phyloP scores from a whole-genome alignment of 2,888 invertebrate genomes.

The Neoscelio sp. region DNA sequence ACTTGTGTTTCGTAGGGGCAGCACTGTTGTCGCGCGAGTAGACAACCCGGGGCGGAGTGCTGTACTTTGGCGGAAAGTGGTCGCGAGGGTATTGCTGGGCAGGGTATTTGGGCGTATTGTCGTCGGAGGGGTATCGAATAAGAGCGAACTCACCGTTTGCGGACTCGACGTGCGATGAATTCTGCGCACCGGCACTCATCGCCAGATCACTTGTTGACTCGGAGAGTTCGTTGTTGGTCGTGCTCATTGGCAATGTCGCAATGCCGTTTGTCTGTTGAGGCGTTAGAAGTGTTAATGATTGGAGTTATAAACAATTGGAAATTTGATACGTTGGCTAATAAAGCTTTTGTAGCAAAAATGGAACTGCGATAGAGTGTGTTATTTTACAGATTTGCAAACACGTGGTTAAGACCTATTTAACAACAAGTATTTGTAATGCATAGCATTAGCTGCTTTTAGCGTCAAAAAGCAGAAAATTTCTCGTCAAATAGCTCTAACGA shows the following conservation, averaged over 20 bases:
- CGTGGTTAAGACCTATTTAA: too few relatives aligned
- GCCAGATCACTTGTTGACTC: slow-evolving; percentile 81
- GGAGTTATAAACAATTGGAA: too few relatives aligned
- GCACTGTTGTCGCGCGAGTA: slow-evolving; percentile 5
- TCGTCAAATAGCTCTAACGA: too few relatives aligned
- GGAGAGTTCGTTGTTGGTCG: slow-evolving; percentile 76
- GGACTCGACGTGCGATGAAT: slow-evolving; percentile 80
- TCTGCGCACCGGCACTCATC: slow-evolving; percentile 71
- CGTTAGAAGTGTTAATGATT: too few relatives aligned
- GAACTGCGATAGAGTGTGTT: too few relatives aligned
- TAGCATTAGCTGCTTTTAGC: too few relatives aligned
- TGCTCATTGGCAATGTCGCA: slow-evolving; percentile 70
- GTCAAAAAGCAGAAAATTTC: too few relatives aligned
- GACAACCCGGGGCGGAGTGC: slow-evolving; percentile 40
- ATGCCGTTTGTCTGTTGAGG: slow-evolving; percentile 46
- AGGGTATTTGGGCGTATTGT: slow-evolving; percentile 76
- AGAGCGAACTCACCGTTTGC: slow-evolving; percentile 82
- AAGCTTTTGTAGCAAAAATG: too few relatives aligned
- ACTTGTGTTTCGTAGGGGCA: neutral
- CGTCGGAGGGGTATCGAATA: slow-evolving; percentile 75
- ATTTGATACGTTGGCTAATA: too few relatives aligned
- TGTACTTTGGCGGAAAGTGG: slow-evolving; percentile 56
- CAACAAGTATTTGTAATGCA: too few relatives aligned
- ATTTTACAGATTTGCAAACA: too few relatives aligned
- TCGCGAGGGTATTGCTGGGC: slow-evolving; percentile 67